Base-by-base conservation (phyloP, 2,888 invertebrate genomes). In the Eilema caniola region DNA sequence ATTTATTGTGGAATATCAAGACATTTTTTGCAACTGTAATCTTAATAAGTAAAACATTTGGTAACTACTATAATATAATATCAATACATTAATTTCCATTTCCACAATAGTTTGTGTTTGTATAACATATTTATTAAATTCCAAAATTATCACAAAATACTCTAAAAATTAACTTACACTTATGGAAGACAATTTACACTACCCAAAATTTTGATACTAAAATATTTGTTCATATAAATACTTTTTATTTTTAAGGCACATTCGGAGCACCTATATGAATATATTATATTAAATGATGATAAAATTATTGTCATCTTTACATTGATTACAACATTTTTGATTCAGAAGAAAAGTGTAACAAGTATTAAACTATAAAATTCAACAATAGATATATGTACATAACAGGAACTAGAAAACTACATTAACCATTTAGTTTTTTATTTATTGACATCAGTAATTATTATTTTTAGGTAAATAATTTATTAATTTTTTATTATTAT, bases 91-190 rank as follows among this genome's bases (percentile, higher is more conserved):
- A 69, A 74, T 75, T 72, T 69, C 62, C 69, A 75, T 71, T 70
- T 80, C 71, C 77, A 74, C 70, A 75, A 71, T 70, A 47, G 60
- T 68, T 65, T 71, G 47, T 72, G 59, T 65, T 64, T 60, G 47
- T 80, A 76, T 76, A 68, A 72, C 70, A 84, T 81, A 81, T 78
- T 61, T 10, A 60, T 28, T 61, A 16, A 25, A 31, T 33, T 61
- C n/a, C 60, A 76, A 81, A 83, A 83, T 87, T 87, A 89, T 89
- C 87, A 88, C 87, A 88, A 85, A 72, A 75, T 77, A 82, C 73
- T 76, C 67, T 78, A 75, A 78, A 77, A 84, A 79, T 80, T 82
- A 81, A 79, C 81, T 81, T 82, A 82, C 60, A 69, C 69, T 83
- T 66, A 24, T 16, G 33, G 33, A 24, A 84, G 73, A 61, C 61